Evolutionary conservation across 2,888 invertebrate genomes (phyloP).

Genomic region (Aphodius sticticus): DNA sequence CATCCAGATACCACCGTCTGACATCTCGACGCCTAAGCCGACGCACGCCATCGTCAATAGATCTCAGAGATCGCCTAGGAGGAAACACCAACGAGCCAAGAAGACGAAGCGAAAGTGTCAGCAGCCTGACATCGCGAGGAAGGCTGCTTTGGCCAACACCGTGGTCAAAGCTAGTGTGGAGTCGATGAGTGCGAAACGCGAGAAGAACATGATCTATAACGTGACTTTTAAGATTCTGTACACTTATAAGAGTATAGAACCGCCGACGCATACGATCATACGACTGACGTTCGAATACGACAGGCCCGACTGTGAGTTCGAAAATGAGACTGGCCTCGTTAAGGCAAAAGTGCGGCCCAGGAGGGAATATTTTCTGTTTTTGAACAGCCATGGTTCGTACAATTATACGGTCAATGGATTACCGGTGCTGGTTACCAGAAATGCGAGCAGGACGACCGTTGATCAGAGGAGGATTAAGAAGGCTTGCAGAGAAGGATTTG

Average conservation of each 20-base stretch:
- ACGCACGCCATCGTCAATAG: slow-evolving; percentile 40
- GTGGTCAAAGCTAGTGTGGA: slow-evolving; percentile 72
- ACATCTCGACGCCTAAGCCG: slow-evolving; percentile 36
- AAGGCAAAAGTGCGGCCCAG: slow-evolving; percentile 65
- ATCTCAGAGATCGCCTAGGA: slow-evolving; percentile 46
- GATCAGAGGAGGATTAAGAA: slow-evolving; percentile 47
- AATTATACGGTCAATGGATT: slow-evolving; percentile 66
- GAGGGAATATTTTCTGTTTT: slow-evolving; percentile 68
- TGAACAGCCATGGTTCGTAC: slow-evolving; percentile 66
- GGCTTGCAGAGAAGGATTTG: slow-evolving; percentile 52
- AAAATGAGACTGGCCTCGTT: slow-evolving; percentile 59
- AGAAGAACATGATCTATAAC: slow-evolving; percentile 65
- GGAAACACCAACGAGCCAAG: slow-evolving; percentile 33
- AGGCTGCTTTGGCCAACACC: slow-evolving; percentile 71
- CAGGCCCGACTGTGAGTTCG: slow-evolving; percentile 51
- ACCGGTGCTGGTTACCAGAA: slow-evolving; percentile 59
- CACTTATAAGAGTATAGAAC: slow-evolving; percentile 66
- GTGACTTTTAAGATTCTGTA: slow-evolving; percentile 72
- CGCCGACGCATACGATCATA: slow-evolving; percentile 59
- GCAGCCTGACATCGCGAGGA: slow-evolving; percentile 69
- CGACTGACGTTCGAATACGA: slow-evolving; percentile 64
- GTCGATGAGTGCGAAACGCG: slow-evolving; percentile 67
- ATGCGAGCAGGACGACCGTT: slow-evolving; percentile 46
- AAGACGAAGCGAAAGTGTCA: slow-evolving; percentile 61
- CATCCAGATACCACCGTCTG: slow-evolving; percentile 47